Conservation (phyloP, 1,140 invertebrate species). For the Lasioglossum baleicum region DNA sequence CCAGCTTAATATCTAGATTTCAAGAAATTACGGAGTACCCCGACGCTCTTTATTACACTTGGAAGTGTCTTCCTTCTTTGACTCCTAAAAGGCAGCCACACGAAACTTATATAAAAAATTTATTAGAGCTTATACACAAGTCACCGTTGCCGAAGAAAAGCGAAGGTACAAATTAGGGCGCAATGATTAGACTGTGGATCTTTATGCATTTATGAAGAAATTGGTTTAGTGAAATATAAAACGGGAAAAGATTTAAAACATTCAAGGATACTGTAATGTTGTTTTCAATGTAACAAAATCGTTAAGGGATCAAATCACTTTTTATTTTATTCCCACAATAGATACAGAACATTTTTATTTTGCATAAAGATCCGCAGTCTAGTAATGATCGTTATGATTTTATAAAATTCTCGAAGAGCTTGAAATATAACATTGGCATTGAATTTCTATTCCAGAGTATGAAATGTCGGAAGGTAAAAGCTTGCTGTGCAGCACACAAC, state of each 20-base stretch:
- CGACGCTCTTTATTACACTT: slow-evolving; percentile 83
- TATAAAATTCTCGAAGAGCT: too few relatives aligned
- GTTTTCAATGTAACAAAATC: too few relatives aligned
- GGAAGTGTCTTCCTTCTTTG: slow-evolving; percentile 81
- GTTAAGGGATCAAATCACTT: too few relatives aligned
- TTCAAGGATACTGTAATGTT: too few relatives aligned
- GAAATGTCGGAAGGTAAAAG: slow-evolving; percentile 59
- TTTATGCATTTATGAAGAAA: too few relatives aligned
- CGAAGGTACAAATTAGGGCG: slow-evolving; percentile 55
- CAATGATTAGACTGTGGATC: too few relatives aligned
- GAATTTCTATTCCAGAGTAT: slow-evolving; percentile 53
- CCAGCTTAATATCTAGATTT: slow-evolving; percentile 81
- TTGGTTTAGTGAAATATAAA: too few relatives aligned
- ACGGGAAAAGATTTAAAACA: too few relatives aligned
- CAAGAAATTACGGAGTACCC: slow-evolving; percentile 83
- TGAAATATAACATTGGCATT: neutral
- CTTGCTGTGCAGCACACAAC: slow-evolving; percentile 68
- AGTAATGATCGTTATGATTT: too few relatives aligned
- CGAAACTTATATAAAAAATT: slow-evolving; percentile 85
- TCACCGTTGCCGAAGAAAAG: slow-evolving; percentile 80
- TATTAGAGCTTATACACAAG: slow-evolving; percentile 85
- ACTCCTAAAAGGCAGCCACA: slow-evolving; percentile 82
- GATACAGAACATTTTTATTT: too few relatives aligned
- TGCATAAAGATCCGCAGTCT: too few relatives aligned
- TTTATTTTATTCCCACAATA: too few relatives aligned